A percentile compares a stretch with the other conserved stretches of the same genome.
Conservation (phyloP, 2,888 invertebrate species). For the Coelogynopora nodosa region DNA sequence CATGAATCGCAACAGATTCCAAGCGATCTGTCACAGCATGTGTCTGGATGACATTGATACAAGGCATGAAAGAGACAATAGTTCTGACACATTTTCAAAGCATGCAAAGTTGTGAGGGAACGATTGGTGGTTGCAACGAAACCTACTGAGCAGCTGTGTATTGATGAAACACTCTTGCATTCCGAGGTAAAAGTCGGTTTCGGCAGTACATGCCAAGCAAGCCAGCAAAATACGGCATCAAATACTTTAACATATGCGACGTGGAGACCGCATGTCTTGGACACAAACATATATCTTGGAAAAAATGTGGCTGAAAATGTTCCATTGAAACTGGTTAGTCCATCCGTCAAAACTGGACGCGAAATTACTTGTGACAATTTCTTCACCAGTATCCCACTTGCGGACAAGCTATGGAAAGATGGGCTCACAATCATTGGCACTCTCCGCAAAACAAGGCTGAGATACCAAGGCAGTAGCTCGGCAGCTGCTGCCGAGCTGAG, state of each 20-base stretch:
- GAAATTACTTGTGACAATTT: too few species aligned
- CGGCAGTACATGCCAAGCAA: conserved; percentile 3
- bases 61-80: conserved; percentile 1
- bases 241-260: not conserved
- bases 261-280: not conserved
- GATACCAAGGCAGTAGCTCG: too few species aligned
- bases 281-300: too few species aligned
- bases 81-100: not conserved
- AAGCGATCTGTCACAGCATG: not conserved
- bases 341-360: too few species aligned
- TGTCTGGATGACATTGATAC: conserved; percentile 1
- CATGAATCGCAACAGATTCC: conserved; percentile 1
- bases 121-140: not conserved
- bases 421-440: too few species aligned
- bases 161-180: conserved; percentile 7
- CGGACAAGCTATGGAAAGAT: too few species aligned
- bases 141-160: too few species aligned
- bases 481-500: too few species aligned
- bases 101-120: not conserved
- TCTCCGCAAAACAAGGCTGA: too few species aligned
- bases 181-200: not conserved
- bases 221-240: conserved; percentile 16
- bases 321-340: too few species aligned
- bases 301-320: too few species aligned
- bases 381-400: too few species aligned